Evolutionary conservation across 1,140 invertebrate genomes (phyloP), one percentile per base, ranked within the genome.

Genomic region (Aphaenogaster rudis): DNA sequence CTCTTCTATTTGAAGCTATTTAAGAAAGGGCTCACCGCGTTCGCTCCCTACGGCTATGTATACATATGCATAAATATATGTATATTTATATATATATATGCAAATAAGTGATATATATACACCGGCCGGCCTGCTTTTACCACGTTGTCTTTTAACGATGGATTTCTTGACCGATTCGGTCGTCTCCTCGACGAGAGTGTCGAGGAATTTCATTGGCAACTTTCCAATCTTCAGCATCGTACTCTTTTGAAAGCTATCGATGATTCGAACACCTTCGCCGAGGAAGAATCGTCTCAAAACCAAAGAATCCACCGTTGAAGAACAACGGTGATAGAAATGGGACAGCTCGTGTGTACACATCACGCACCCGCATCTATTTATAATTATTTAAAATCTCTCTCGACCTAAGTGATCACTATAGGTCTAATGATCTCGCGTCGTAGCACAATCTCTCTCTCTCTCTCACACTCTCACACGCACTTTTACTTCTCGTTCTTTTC

Each of bases 361-460:
- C 42, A 82, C 28, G 45, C 42, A 64, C 50, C 45, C 50, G 59
- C 42, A 76, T 66, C 28, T 90, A 88, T 90, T 85, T 88, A 88
- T 80, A 90, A 88, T 77, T 59, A 63, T 88, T 71, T 64, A 71
- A 86, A 88, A 72, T 67, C 72, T 79, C 21, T 42, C 66, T 63
- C 72, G 54, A 81, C 76, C 84, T 76, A 80, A 87, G 54, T 61
- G 52, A 86, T 90, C 82, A 89, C 85, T 77, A 87, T 91, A 91
- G 87, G 90, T 82, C 90, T 88, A 85, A 92, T 87, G 86, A 91
- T 91, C 74, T 91, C 88, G 87, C 86, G 63, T 77, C 67, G 81
- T 87, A 79, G 54, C 74, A 88, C 45, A 67, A 86, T 69, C n/a
- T 76, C 64, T 78, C 79, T 67, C 74, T 33, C 59, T 61, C 54